Percentiles rank a stretch among this genome's conserved stretches.
These are phyloP conservation scores for Hypomesus transpacificus DNA, from an alignment of 2,113 vertebrate genomes.

Conservation along the genomic window DNA sequence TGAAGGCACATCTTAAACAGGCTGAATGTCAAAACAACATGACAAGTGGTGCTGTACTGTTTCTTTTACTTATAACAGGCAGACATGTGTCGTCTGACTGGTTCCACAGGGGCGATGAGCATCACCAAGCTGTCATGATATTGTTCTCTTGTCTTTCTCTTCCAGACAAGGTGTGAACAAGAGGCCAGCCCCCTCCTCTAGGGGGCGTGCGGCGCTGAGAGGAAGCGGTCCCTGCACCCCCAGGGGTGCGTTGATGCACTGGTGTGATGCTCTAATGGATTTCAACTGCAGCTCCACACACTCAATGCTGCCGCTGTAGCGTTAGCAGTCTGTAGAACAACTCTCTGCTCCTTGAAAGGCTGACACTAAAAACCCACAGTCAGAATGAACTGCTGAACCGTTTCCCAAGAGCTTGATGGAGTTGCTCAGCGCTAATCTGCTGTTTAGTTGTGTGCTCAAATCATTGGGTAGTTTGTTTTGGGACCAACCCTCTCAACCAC, in stretches of 20 bases:
- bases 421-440: too few species aligned
- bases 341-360: background rate
- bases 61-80: background rate
- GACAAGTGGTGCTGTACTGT: background rate
- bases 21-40: background rate
- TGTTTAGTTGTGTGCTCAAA: too few species aligned
- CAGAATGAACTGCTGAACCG: background rate
- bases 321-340: background rate
- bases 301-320: background rate
- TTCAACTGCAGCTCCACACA: background rate
- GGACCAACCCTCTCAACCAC: too few species aligned
- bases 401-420: too few species aligned
- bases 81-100: background rate
- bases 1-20: too few species aligned
- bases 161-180: background rate
- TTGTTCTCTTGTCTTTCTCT: background rate
- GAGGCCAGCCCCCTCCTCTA: background rate
- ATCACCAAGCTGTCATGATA: conserved; percentile 5
- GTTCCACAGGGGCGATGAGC: background rate
- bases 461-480: too few species aligned
- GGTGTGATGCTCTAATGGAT: background rate
- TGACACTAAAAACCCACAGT: background rate
- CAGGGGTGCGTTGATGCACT: background rate
- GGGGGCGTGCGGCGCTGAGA: background rate
- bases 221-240: background rate